Evolutionary conservation across 2,797 vertebrate genomes (phyloP), one percentile per base, ranked within the genome.

Genomic region (Enteromius mattozi): DNA sequence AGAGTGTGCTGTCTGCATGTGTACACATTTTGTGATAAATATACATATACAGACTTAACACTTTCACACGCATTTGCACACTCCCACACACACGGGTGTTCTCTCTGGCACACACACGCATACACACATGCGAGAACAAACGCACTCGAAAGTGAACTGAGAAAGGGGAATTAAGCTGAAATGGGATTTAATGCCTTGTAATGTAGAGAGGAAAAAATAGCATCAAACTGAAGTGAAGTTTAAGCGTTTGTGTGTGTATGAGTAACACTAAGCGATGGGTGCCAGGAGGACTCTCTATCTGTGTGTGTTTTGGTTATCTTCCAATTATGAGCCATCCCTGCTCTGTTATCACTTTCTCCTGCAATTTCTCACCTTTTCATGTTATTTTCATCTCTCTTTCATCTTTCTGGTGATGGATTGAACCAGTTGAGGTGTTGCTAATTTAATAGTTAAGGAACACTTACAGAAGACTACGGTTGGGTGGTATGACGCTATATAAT

Each of bases 171-270:
- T 91, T 70, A 91, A 80, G 76, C 84, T 70, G 69, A 86, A 88
- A 89, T 77, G 59, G 86, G 87, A 92, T 94, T 94, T 92, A 92
- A 94, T 94, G 93, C 91, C 91, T 90, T 90, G 93, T 93, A 93
- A 92, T 91, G 86, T 92, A 88, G 79, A 90, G 88, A 85, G 68
- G 51, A 76, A 66, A 82, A 86, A 87, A 86, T 84, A 86, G 81
- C 87, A 86, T 86, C 83, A 90, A 88, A 89, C 88, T 88, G 83
- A 88, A 87, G 88, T 85, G 21, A 87, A 91, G 88, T 88, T 83
- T 88, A 86, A 70, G 65, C 56, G 66, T 80, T 27, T 49, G 40
- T 68, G 63, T 37, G 59, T 37, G 76, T 65, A 71, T 82, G 77
- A 71, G 69, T 70, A 74, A 84, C 8, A 30, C 49, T 51, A 24